Base-by-base conservation (phyloP, 2,113 vertebrate species). In the Apodemus speciosus region DNA sequence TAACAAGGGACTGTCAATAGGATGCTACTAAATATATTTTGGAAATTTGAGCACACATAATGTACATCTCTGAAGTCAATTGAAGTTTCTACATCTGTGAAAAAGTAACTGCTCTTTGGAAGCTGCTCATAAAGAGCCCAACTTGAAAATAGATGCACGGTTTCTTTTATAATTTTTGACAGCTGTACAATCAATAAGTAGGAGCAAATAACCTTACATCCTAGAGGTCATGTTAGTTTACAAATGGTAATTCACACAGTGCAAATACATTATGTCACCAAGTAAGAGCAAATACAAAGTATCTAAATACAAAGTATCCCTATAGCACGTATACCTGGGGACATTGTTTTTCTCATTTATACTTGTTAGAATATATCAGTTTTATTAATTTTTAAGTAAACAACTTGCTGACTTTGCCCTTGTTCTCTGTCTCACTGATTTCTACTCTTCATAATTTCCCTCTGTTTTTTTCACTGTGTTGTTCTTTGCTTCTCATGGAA, bases 121-220 rank as follows among this genome's bases (percentile, higher is more conserved):
- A 68, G 46, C 25, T 79, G 9, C 75, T 40, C 60, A 40, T 66
- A 32, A 35, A 89, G 14, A 89, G 8, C 51, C 8, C 5, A 66
- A 32, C 79, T 38, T 51, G 73, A 53, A 80, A 79, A 43, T 40
- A 68, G 35, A 79, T 79, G 25, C 38, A 66, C 60, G 60, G 40
- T 62, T 90, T 77, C 66, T 73, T 92, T 95, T 75, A 89, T 68
- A 60, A 40, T 85, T 90, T 86, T 91, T n/a, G 58, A 18, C 90
- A 87, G 21, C 38, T 62, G 20, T 91, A 66, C 6, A 87, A 66
- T 73, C 66, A 53, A 14, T 68, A 53, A 76, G 56, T 69, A 88
- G 30, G 27, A 16, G 88, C 30, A 35, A 20, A 51, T 40, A 25
- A 23, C 40, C 21, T 2, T 62, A 76, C 32, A 51, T 21, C 40